Evolutionary conservation across 2,888 invertebrate species (phyloP), one percentile per base, ranked within the genome.

Genomic region (Pollenia angustigena): DNA sequence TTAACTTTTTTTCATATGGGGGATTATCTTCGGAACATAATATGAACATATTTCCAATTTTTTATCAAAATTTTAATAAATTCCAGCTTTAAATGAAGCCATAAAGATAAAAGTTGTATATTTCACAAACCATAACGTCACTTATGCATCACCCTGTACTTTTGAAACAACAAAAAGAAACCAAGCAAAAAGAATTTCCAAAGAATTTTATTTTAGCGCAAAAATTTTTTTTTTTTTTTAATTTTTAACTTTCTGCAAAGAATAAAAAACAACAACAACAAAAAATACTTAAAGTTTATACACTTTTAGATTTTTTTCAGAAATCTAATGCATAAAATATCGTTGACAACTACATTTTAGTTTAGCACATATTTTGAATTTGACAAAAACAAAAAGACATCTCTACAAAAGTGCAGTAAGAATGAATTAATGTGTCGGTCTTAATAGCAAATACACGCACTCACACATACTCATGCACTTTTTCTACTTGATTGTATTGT

Each of bases 341-440:
- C 79, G 78, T 66, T 78, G 78, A 72, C 71, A 83, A 64, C 23
- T 50, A 64, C 56, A 72, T 66, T 83, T 66, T 62, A 40, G 54
- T 71, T 79, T 84, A 58, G 56, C 72, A 79, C 64, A 74, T 75
- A 68, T 62, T 78, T 84, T 74, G 48, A 78, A 78, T 71, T 75
- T 52, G 6, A 32, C 32, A 32, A 32, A 68, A 18, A 66, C 3
- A 11, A 42, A 40, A 14, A 80, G 18, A 48, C 48, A 81, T 52
- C 23, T 46, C 12, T 58, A 75, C 11, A 72, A 12, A 9, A 46
- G 14, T 23, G 1, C 3, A 23, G 6, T n/a, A 48, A 16, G 42
- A 62, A 42, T 6, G 44, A 18, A 62, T 50, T 42, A 50, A 50
- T 62, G 42, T 62, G 62, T 50, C 16, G 7, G 69, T 42, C 23